Evolutionary conservation across 2,797 vertebrate genomes (phyloP), one percentile per base, ranked within the genome.

Genomic region (Picus viridis): DNA sequence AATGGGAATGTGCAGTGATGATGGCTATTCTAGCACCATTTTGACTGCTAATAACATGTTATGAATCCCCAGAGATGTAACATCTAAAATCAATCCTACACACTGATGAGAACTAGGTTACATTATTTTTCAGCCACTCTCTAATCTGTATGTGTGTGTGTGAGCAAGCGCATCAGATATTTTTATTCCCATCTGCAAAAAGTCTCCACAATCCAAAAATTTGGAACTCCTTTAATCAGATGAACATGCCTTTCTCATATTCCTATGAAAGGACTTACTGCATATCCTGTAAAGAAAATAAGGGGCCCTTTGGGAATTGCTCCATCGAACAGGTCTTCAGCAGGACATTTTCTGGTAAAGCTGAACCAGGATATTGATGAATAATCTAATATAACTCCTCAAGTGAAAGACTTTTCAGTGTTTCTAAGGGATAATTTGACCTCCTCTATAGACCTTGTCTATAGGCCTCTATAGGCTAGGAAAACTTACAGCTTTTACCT

Each of bases 221-320:
- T 12, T 62, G 12, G 6, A 77, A 41, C 12, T 56, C 18, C 17
- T 45, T 74, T 70, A 69, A 70, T 70, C 26, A 71, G 7, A 16
- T 14, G 30, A 62, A 92, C 4, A 9, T 1, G 2, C 1, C 4
- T 77, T 43, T 54, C 18, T 76, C 83, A 3, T 14, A 43, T 47
- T 9, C 2, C 11, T 57, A 5, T 43, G 30, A 69, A 64, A 80
- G 8, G 79, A 30, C 14, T 64, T 68, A 14, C 6, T 58, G 69
- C 1, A 2, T 34, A 51, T 30, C 9, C 29, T 62, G 36, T 79
- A 88, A 89, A 78, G 7, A 12, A 70, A 71, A 43, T 53, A 77
- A 71, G 15, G 47, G 8, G 10, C 64, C 81, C 58, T 79, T 94
- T 76, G 22, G 17, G 53, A 84, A 88, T 93, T 54, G 43, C 49